Evolutionary conservation across 2,888 invertebrate species (phyloP).

Genomic region (Xestia xanthographa): DNA sequence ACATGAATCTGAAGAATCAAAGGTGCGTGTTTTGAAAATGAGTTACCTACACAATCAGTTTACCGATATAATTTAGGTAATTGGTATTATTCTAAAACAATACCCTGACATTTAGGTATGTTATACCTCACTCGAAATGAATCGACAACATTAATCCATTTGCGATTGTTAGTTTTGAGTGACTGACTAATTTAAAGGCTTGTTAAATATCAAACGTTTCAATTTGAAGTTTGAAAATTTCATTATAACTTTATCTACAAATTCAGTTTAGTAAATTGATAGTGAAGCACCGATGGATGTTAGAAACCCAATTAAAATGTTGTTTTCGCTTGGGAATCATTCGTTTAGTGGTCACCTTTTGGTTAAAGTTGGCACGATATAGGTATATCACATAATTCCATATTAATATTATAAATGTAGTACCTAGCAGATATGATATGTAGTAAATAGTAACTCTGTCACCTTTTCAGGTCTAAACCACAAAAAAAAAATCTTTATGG

Average conservation of each 20-base stretch:
- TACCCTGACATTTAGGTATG: not conserved
- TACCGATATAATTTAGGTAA: not conserved
- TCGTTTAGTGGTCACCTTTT: slow-evolving; percentile 17
- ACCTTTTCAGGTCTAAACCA: not conserved
- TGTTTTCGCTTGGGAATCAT: slow-evolving; percentile 27
- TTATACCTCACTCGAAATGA: slow-evolving; percentile 20
- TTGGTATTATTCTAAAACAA: not conserved
- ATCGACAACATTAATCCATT: slow-evolving; percentile 42
- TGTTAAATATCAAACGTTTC: slow-evolving; percentile 63
- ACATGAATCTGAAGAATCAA: not conserved
- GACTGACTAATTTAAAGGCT: slow-evolving; percentile 58
- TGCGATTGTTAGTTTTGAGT: slow-evolving; percentile 49
- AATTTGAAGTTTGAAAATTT: slow-evolving; percentile 60
- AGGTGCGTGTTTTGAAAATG: too few relatives aligned
- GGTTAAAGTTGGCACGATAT: not conserved
- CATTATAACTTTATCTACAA: slow-evolving; percentile 60
- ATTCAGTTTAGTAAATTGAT: slow-evolving; percentile 59
- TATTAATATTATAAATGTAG: not conserved
- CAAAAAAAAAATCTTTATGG: not conserved
- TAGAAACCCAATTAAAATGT: slow-evolving; percentile 56
- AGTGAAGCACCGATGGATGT: slow-evolving; percentile 41
- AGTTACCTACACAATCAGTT: not conserved
- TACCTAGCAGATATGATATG: too few relatives aligned
- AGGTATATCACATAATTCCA: not conserved
- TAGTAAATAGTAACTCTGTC: not conserved